Percentiles rank a stretch among this genome's conserved stretches.
These are phyloP conservation scores for Cyaniris semiargus DNA, from an alignment of 2,888 invertebrate species.

Conservation along the genomic window DNA sequence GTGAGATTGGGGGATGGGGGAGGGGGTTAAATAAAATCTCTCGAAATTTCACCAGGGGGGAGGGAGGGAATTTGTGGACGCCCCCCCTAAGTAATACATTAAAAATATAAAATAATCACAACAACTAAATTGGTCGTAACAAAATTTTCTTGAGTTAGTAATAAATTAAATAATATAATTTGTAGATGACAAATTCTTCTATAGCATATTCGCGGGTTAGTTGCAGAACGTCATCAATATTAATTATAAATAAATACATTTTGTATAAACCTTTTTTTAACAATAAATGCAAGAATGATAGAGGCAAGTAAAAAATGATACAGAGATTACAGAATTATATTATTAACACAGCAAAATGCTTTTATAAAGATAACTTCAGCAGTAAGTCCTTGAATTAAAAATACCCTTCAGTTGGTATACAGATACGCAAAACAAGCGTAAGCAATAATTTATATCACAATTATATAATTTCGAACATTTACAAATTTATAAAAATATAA, in stretches of 20 bases:
- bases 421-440: not conserved
- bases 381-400: not conserved
- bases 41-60: too few relatives aligned
- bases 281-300: conserved; percentile 7
- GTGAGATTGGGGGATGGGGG: too few relatives aligned
- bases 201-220: not conserved
- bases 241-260: not conserved
- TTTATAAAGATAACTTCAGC: not conserved
- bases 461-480: not conserved
- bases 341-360: not conserved
- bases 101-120: not conserved
- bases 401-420: not conserved
- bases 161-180: not conserved
- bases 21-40: too few relatives aligned
- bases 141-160: not conserved
- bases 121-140: not conserved
- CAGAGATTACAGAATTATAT: not conserved
- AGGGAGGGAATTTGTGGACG: too few relatives aligned
- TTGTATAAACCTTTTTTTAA: not conserved
- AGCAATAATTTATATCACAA: not conserved
- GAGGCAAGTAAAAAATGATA: not conserved
- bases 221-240: not conserved
- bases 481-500: conserved; percentile 3
- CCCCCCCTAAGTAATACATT: not conserved
- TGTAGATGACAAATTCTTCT: not conserved